Conservation (phyloP, 1,140 invertebrate genomes). For the Meloidogyne floridensis region DNA sequence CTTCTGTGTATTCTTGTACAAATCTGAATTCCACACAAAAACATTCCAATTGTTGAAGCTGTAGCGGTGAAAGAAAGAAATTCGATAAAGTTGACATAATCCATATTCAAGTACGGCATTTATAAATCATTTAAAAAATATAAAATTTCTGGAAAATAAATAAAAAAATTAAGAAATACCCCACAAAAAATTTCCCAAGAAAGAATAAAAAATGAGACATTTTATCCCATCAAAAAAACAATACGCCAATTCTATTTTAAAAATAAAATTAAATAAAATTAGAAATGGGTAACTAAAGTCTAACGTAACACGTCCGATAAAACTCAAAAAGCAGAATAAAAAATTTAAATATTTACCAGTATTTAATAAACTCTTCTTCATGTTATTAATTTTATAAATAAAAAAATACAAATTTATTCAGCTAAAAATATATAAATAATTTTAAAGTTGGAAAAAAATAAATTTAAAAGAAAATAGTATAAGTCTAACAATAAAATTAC, state of each 20-base stretch:
- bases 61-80: conserved; percentile 58
- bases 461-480: background rate
- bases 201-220: too few species aligned
- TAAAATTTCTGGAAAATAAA: background rate
- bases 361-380: background rate
- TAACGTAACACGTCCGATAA: too few species aligned
- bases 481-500: background rate
- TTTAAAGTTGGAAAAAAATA: background rate
- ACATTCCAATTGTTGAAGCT: conserved; percentile 49
- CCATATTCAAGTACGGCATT: conserved; percentile 2
- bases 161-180: background rate
- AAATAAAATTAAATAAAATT: too few species aligned
- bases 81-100: conserved; percentile 39
- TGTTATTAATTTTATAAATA: background rate
- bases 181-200: background rate
- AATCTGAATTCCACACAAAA: conserved; percentile 56
- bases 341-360: too few species aligned
- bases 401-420: background rate
- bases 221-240: too few species aligned
- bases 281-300: too few species aligned
- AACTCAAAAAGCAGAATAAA: too few species aligned
- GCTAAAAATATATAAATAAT: background rate
- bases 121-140: conserved; percentile 1
- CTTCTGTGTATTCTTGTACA: conserved; percentile 49
- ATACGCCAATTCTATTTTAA: too few species aligned